Conservation (phyloP, 2,888 invertebrate genomes). For the Stenichneumon culpator region DNA sequence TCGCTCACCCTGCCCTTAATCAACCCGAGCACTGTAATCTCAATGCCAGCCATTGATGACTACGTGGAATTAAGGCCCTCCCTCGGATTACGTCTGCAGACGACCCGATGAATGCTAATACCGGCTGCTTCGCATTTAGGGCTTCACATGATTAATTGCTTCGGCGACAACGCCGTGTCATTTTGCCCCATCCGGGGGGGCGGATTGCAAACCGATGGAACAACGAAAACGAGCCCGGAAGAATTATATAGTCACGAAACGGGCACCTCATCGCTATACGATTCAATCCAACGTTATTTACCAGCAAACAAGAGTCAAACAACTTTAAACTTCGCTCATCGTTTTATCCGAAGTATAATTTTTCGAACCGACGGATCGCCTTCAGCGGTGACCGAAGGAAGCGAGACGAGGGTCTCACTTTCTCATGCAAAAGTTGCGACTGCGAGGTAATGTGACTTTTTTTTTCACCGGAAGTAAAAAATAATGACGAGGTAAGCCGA, state of each 20-base stretch:
- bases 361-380: not conserved
- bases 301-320: not conserved
- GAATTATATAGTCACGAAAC: not conserved
- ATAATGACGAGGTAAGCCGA: slow-evolving; percentile 17
- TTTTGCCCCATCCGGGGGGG: slow-evolving; percentile 27
- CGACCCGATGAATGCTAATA: slow-evolving; percentile 52
- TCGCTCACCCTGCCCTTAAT: slow-evolving; percentile 45
- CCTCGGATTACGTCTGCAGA: slow-evolving; percentile 25
- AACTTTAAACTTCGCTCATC: not conserved
- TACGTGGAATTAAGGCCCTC: slow-evolving; percentile 13
- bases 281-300: not conserved
- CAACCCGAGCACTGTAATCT: not conserved
- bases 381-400: no score
- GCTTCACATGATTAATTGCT: slow-evolving; percentile 61
- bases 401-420: not conserved
- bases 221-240: not conserved
- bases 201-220: not conserved
- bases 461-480: slow-evolving; percentile 18
- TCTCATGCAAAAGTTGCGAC: not conserved
- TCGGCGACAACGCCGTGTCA: slow-evolving; percentile 50
- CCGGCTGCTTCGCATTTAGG: not conserved
- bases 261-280: not conserved
- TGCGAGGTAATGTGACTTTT: not conserved
- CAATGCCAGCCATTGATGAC: not conserved
- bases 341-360: not conserved